Evolutionary conservation across 2,888 invertebrate genomes (phyloP).

Genomic region (Sinodicranocentrus sp.): DNA sequence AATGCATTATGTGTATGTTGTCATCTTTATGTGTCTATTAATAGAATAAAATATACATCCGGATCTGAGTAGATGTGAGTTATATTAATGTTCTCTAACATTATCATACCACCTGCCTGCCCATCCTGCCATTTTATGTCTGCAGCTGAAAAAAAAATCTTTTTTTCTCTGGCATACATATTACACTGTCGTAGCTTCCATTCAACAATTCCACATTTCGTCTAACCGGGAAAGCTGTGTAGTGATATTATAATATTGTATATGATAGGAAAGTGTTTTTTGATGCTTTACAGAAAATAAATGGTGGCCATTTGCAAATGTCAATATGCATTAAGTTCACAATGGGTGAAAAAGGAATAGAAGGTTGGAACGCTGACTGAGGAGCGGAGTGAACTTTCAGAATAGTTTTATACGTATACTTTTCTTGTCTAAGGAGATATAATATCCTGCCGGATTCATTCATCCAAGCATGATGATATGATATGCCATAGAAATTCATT

Average conservation of each 20-base stretch:
- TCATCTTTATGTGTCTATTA: conserved; percentile 57
- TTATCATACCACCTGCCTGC: conserved; percentile 66
- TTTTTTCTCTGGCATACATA: background rate
- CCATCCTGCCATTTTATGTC: conserved; percentile 37
- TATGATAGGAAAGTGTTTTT: conserved; percentile 51
- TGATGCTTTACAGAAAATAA: conserved; percentile 59
- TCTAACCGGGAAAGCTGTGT: too few relatives aligned
- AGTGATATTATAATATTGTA: too few relatives aligned
- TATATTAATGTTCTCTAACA: conserved; percentile 57
- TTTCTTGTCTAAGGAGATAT: conserved; percentile 5
- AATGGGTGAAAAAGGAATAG: conserved; percentile 28
- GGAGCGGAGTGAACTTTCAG: background rate
- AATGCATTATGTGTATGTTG: conserved; percentile 13
- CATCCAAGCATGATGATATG: conserved; percentile 29
- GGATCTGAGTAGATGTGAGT: conserved; percentile 58
- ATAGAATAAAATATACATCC: conserved; percentile 59
- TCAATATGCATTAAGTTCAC: conserved; percentile 69
- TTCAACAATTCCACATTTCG: background rate
- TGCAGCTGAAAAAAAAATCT: background rate
- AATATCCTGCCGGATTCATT: conserved; percentile 25
- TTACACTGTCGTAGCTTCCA: too few relatives aligned
- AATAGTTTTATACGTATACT: background rate
- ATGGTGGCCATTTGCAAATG: conserved; percentile 70
- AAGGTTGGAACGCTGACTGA: background rate
- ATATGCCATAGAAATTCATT: background rate